Evolutionary conservation across 2,888 invertebrate genomes (phyloP).

Genomic region (Erebia palarica): DNA sequence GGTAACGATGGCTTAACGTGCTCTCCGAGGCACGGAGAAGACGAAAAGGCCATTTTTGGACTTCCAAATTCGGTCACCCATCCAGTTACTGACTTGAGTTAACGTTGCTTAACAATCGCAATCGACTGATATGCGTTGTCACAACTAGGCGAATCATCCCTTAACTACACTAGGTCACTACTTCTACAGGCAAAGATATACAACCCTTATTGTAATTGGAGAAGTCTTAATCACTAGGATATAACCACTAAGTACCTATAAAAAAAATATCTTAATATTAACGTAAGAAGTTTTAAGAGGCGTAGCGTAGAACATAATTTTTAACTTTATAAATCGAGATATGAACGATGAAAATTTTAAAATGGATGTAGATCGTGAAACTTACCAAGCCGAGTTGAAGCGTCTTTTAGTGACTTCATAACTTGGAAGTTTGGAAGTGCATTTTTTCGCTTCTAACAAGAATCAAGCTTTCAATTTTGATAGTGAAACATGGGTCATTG

Average conservation of each 20-base stretch:
- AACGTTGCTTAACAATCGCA: no score
- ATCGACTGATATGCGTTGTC: no score
- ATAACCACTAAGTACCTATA: no score
- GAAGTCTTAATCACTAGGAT: neutral
- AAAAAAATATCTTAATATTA: neutral
- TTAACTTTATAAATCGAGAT: slow-evolving; percentile 30
- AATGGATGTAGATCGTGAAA: slow-evolving; percentile 33
- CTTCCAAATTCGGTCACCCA: no score
- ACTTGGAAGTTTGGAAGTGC: slow-evolving; percentile 17
- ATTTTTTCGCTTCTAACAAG: neutral
- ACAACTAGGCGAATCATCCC: no score
- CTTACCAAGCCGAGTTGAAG: slow-evolving; percentile 30
- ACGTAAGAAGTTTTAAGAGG: slow-evolving; percentile 11
- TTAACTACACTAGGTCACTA: no score
- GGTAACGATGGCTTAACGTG: no score
- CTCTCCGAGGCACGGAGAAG: no score
- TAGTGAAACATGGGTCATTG: neutral
- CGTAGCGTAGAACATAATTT: slow-evolving; percentile 11
- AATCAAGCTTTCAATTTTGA: neutral
- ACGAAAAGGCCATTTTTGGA: no score
- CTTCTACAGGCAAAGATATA: no score
- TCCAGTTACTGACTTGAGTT: no score
- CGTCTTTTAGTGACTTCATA: slow-evolving; percentile 22
- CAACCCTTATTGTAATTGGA: neutral
- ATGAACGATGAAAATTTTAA: slow-evolving; percentile 34